These are phyloP conservation scores for Sinohyriopsis cumingii DNA, from an alignment of 2,888 invertebrate genomes.

Conservation along the genomic window DNA sequence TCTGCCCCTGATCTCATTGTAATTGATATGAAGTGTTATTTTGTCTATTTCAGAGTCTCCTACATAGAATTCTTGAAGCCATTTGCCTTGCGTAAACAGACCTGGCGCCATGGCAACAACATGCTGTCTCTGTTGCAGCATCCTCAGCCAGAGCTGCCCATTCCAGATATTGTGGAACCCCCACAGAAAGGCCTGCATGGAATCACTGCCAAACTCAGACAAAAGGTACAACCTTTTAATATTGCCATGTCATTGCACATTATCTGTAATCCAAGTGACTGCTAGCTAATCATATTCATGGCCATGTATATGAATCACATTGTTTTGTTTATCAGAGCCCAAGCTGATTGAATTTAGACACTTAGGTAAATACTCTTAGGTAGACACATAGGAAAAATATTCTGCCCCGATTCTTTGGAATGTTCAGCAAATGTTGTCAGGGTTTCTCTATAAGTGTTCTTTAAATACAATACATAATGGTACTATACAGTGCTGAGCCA, in stretches of 20 bases:
- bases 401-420: no score
- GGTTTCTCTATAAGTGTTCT: no score
- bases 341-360: no score
- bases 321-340: neutral
- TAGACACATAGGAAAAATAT: no score
- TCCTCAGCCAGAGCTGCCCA: slow-evolving; percentile 61
- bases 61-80: slow-evolving; percentile 70
- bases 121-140: slow-evolving; percentile 66
- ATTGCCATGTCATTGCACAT: neutral
- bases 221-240: slow-evolving; percentile 55
- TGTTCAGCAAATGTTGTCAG: no score
- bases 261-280: no score
- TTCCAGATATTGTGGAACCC: slow-evolving; percentile 61
- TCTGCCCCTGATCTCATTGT: no score
- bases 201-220: slow-evolving; percentile 66
- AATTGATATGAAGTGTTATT: no score
- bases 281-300: neutral
- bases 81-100: slow-evolving; percentile 65
- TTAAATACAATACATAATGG: no score
- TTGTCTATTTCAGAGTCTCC: slow-evolving; percentile 58
- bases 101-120: slow-evolving; percentile 70
- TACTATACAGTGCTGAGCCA: no score
- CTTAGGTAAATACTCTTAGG: no score
- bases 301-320: neutral
- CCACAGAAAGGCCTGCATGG: slow-evolving; percentile 65